Percentiles rank a stretch among this genome's conserved stretches.
Evolutionary conservation across 2,797 vertebrate genomes (phyloP).

Genomic region (Hippoglossus hippoglossus): DNA sequence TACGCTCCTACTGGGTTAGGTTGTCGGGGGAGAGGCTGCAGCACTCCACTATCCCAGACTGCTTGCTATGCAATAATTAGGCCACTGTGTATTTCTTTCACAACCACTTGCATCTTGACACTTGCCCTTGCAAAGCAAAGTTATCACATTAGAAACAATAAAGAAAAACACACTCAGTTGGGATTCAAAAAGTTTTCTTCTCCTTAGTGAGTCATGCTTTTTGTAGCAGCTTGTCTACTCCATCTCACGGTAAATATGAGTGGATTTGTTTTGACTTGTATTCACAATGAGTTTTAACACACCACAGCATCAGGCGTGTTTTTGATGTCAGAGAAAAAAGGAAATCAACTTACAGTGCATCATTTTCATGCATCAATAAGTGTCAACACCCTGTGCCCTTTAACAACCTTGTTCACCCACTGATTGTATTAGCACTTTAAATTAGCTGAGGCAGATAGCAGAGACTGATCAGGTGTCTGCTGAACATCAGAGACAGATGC

Average conservation of each 20-base stretch:
- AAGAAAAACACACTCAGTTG: constrained; percentile 2
- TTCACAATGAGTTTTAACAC: constrained; percentile 21
- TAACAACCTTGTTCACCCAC: too few species aligned
- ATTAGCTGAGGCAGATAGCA: not conserved
- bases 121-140: constrained; percentile 17
- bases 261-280: not conserved
- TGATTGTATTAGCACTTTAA: not conserved
- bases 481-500: not conserved
- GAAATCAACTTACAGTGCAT: constrained; percentile 14
- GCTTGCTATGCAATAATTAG: constrained; percentile 34
- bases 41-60: not conserved
- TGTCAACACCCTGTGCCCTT: too few species aligned
- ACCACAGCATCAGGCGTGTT: not conserved
- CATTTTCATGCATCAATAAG: constrained; percentile 4
- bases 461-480: not conserved
- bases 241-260: not conserved
- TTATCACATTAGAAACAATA: constrained; percentile 22
- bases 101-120: constrained; percentile 23
- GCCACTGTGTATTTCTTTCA: constrained; percentile 44
- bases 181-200: constrained; percentile 9
- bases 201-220: not conserved
- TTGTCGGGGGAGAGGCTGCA: not conserved
- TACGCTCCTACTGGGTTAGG: constrained; percentile 16
- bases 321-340: constrained; percentile 57
- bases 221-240: constrained; percentile 1